Evolutionary conservation across 1,140 invertebrate genomes (phyloP).

Genomic region (Archegozetes longisetosus): DNA sequence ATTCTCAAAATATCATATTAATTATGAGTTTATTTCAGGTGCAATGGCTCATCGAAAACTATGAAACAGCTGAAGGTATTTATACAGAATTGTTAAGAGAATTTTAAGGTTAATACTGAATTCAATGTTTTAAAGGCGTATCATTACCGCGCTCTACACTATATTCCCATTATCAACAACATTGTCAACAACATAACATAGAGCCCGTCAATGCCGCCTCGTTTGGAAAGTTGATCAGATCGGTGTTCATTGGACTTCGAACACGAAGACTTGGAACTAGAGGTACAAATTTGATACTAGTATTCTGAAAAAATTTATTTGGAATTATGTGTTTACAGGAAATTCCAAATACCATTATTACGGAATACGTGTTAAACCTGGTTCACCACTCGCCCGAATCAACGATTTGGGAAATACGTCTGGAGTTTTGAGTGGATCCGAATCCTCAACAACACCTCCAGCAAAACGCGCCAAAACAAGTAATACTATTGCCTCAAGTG

Average conservation of each 20-base stretch:
- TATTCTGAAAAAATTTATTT: background rate
- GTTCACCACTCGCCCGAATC: slow-evolving; percentile 51
- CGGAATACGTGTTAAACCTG: slow-evolving; percentile 89
- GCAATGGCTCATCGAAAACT: slow-evolving; percentile 94
- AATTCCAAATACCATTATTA: slow-evolving; percentile 99
- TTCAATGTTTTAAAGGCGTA: slow-evolving; percentile 43
- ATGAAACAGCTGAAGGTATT: slow-evolving; percentile 72
- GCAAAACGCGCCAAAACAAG: slow-evolving; percentile 21
- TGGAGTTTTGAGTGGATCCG: slow-evolving; percentile 20
- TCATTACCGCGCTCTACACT: slow-evolving; percentile 87
- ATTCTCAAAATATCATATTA: too few relatives aligned
- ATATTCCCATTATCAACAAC: slow-evolving; percentile 89
- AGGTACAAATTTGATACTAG: slow-evolving; percentile 31
- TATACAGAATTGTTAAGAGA: background rate
- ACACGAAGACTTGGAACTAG: slow-evolving; percentile 84
- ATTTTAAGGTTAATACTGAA: background rate
- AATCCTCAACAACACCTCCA: slow-evolving; percentile 42
- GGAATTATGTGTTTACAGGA: slow-evolving; percentile 40
- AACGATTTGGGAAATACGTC: slow-evolving; percentile 38
- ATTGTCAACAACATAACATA: slow-evolving; percentile 82
- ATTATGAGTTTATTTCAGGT: slow-evolving; percentile 58
- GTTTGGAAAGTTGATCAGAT: slow-evolving; percentile 95
- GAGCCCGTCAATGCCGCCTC: slow-evolving; percentile 97
- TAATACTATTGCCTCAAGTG: background rate
- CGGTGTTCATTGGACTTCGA: slow-evolving; percentile 85